Base-by-base conservation (phyloP, 1,140 invertebrate species). In the Centruroides sculpturatus region DNA sequence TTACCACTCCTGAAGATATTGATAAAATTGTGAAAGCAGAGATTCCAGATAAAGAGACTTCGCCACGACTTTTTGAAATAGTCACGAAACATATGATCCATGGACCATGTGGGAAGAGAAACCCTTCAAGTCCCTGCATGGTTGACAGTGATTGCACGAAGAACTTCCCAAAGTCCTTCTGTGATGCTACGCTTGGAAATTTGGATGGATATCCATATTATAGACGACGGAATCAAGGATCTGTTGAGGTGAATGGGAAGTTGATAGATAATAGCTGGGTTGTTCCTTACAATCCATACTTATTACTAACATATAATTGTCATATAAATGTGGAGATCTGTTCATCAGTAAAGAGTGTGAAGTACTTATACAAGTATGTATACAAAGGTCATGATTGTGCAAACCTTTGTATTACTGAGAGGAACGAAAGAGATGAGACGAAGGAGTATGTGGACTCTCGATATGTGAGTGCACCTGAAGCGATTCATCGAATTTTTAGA, bases 51-150 rank as follows among this genome's bases (percentile, higher is more conserved):
- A 51, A 52, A 54, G 53, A 67, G 46, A 68, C 46, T 53, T 73
- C 81, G 71, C 71, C 67, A 60, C 35, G 61, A 48, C 65, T 81
- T 35, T 67, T 71, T 63, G 55, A 60, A 8, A 59, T 66, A n/a
- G n/a, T n/a, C n/a, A n/a, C n/a, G n/a, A n/a, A n/a, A n/a, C n/a
- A n/a, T n/a, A n/a, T n/a, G 36, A 69, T 78, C 10, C n/a, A 72
- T 50, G 10, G 73, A 49, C 41, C 61, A 71, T 61, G 79, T 72
- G 72, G n/a, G n/a, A n/a, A n/a, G n/a, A n/a, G n/a, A 35, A 68
- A 67, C 50, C 57, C 59, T 66, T 60, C 64, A 1, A 23, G 57
- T 34, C 61, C 58, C 5, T 63, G 49, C 36, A 53, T 59, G 61
- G 35, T 4, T 13, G 12, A 62, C 47, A 66, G 51, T 47, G 61